Evolutionary conservation across 2,113 vertebrate species (phyloP).

Genomic region (Struthidea cinerea): DNA sequence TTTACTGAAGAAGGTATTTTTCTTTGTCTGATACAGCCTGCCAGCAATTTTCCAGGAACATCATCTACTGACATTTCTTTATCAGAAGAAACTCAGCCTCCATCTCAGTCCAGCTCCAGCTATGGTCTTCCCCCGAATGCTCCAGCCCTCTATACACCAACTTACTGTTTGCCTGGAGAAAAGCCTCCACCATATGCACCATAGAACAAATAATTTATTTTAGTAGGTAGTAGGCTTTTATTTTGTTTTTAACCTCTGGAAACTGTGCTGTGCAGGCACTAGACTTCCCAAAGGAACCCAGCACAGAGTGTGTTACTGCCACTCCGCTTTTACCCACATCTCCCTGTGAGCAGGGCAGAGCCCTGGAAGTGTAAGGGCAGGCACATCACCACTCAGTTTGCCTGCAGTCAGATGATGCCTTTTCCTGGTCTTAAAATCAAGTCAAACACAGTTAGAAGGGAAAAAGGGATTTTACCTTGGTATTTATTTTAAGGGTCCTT

Average conservation of each 20-base stretch:
- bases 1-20: slow-evolving; percentile 8
- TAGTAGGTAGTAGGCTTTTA: background rate
- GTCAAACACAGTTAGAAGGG: too few relatives aligned
- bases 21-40: slow-evolving; percentile 66
- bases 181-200: slow-evolving; percentile 91
- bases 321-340: background rate
- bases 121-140: slow-evolving; percentile 77
- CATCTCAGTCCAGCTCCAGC: slow-evolving; percentile 75
- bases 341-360: background rate
- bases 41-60: slow-evolving; percentile 68
- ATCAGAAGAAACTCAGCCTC: slow-evolving; percentile 77
- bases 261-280: background rate
- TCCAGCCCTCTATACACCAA: slow-evolving; percentile 71
- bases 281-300: background rate
- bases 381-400: background rate
- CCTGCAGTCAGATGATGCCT: background rate
- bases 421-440: too few relatives aligned
- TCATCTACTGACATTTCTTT: slow-evolving; percentile 73
- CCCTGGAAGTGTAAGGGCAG: background rate
- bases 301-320: background rate
- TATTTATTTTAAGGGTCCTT: too few relatives aligned
- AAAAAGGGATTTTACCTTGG: too few relatives aligned
- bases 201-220: slow-evolving; percentile 51
- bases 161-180: slow-evolving; percentile 79
- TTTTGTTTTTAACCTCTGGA: background rate